phyloP scores from a whole-genome alignment of 2,888 invertebrate genomes.

The Oligia fasciuncula region DNA sequence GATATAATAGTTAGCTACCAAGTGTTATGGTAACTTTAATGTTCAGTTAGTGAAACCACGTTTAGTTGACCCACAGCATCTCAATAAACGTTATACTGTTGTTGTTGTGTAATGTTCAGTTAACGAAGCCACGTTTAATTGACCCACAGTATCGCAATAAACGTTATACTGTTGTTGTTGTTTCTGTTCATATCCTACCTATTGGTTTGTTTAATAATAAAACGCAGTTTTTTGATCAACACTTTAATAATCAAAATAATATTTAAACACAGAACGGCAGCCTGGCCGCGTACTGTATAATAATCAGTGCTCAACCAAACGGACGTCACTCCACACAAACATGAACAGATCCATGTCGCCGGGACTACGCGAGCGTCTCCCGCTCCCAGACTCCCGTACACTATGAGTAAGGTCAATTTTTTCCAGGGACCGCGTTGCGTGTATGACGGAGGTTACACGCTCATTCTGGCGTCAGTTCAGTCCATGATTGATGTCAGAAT shows the following conservation, averaged over 20 bases:
- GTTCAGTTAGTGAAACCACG: neutral
- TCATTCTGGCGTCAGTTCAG: too few relatives aligned
- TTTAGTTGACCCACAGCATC: slow-evolving; percentile 9
- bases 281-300: slow-evolving; percentile 38
- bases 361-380: neutral
- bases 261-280: slow-evolving; percentile 45
- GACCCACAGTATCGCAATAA: slow-evolving; percentile 38
- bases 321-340: neutral
- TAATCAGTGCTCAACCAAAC: neutral
- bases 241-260: slow-evolving; percentile 74
- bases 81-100: slow-evolving; percentile 43
- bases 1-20: neutral
- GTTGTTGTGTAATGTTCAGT: slow-evolving; percentile 29
- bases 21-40: neutral
- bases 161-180: slow-evolving; percentile 33
- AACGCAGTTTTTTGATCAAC: slow-evolving; percentile 69
- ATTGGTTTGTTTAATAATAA: slow-evolving; percentile 34
- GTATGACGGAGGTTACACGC: neutral
- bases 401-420: neutral
- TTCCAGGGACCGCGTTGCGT: slow-evolving; percentile 1
- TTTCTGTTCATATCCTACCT: slow-evolving; percentile 13
- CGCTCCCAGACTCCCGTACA: neutral
- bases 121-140: neutral
- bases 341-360: neutral
- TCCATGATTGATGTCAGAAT: too few relatives aligned